A percentile compares a stretch with the other conserved stretches of the same genome.
phyloP scores from a whole-genome alignment of 2,888 invertebrate genomes.

The Acleris emargana region DNA sequence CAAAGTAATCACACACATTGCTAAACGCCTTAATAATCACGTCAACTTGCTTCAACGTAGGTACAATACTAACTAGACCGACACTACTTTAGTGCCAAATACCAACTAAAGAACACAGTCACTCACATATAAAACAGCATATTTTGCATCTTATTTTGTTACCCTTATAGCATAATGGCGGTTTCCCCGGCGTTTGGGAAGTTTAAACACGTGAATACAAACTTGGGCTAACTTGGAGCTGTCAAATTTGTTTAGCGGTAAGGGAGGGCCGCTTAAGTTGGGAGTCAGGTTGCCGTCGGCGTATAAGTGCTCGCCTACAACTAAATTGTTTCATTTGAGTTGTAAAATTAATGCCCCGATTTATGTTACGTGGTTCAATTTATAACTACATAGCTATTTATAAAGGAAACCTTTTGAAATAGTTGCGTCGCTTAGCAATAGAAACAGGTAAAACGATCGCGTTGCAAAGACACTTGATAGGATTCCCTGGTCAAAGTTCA shows the following conservation, averaged over 20 bases:
- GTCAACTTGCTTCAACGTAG: conserved; percentile 76
- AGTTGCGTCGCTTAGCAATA: conserved; percentile 54
- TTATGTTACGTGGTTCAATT: conserved; percentile 64
- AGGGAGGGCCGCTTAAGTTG: conserved; percentile 76
- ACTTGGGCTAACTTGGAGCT: conserved; percentile 79
- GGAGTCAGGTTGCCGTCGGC: conserved; percentile 70
- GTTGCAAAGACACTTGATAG: conserved; percentile 62
- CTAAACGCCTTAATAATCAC: conserved; percentile 80
- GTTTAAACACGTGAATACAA: conserved; percentile 67
- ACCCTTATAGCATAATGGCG: conserved; percentile 36
- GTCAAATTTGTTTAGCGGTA: conserved; percentile 83
- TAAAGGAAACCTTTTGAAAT: conserved; percentile 61
- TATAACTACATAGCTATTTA: conserved; percentile 35
- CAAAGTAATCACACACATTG: conserved; percentile 49
- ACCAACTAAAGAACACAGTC: conserved; percentile 39
- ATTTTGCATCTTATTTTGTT: conserved; percentile 44
- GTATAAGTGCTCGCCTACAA: conserved; percentile 76
- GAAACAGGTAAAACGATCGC: conserved; percentile 59
- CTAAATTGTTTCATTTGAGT: conserved; percentile 81
- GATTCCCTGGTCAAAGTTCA: conserved; percentile 78
- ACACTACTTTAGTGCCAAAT: conserved; percentile 63
- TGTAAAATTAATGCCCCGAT: conserved; percentile 78
- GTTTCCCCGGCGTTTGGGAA: conserved; percentile 43
- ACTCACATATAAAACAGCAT: background rate
- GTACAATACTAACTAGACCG: conserved; percentile 78